Conservation (phyloP, 2,797 vertebrate species). For the Mormyrus proboscirostris region DNA sequence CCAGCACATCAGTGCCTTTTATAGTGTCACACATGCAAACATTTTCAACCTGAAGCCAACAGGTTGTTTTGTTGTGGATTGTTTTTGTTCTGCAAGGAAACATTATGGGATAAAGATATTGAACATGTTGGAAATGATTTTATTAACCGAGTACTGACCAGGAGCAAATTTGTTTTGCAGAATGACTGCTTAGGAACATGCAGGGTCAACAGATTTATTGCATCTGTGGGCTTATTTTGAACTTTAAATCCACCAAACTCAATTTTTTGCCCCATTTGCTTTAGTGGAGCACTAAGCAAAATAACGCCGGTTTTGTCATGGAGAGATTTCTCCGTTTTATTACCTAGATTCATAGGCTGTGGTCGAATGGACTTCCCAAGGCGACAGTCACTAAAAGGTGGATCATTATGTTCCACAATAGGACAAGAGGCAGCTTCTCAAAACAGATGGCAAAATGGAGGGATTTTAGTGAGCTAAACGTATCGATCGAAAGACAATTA, state of each 20-base stretch:
- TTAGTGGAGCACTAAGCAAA: neutral
- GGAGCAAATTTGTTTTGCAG: neutral
- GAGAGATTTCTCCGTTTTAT: neutral
- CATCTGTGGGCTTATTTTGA: neutral
- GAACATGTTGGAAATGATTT: neutral
- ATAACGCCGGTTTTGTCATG: neutral
- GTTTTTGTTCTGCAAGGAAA: neutral
- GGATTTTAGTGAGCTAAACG: neutral
- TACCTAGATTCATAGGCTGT: neutral
- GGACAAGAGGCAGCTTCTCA: neutral
- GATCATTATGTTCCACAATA: neutral
- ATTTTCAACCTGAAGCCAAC: neutral
- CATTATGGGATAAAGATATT: neutral
- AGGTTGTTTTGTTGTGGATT: neutral
- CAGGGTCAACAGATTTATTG: neutral
- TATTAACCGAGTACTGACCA: neutral
- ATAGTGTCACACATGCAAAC: neutral
- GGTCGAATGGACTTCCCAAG: neutral
- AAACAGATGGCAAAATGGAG: neutral
- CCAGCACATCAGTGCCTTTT: neutral
- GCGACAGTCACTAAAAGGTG: neutral
- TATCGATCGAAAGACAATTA: neutral
- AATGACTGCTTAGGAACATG: neutral
- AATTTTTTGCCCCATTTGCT: neutral
- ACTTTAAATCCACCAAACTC: neutral